Conservation (phyloP, 2,888 invertebrate genomes). For the Sesia apiformis region DNA sequence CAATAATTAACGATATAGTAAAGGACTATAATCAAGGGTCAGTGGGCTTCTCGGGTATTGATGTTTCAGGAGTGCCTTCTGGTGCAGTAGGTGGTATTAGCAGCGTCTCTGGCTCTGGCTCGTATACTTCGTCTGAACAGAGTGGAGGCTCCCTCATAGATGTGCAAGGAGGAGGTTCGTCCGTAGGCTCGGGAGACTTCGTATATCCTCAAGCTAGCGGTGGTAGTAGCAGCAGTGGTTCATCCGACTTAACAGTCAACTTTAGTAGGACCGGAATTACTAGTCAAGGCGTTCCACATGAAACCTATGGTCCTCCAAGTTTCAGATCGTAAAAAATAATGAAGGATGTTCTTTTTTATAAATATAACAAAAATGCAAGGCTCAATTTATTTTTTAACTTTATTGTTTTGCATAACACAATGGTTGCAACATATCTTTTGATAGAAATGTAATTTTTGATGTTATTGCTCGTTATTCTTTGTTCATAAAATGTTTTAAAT, state of each 20-base stretch:
- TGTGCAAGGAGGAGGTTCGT: background rate
- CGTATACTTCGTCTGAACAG: slow-evolving; percentile 1
- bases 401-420: too few species aligned
- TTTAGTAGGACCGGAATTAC: slow-evolving; percentile 11
- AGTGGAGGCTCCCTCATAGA: background rate
- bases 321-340: slow-evolving; percentile 26
- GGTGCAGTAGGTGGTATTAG: slow-evolving; percentile 1
- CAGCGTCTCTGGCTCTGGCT: slow-evolving; percentile 1
- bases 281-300: slow-evolving; percentile 59
- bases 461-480: too few species aligned
- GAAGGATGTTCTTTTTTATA: too few species aligned
- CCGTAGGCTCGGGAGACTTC: background rate
- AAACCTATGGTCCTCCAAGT: slow-evolving; percentile 55
- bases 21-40: slow-evolving; percentile 40
- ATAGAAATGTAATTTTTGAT: too few species aligned
- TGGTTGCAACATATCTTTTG: too few species aligned
- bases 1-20: slow-evolving; percentile 61
- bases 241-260: background rate
- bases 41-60: slow-evolving; percentile 7
- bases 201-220: background rate
- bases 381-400: too few species aligned
- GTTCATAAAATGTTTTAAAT: too few species aligned
- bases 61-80: slow-evolving; percentile 1
- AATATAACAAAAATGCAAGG: too few species aligned
- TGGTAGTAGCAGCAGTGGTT: background rate